Evolutionary conservation across 2,113 vertebrate genomes (phyloP).

Genomic region (Aegithalos caudatus): DNA sequence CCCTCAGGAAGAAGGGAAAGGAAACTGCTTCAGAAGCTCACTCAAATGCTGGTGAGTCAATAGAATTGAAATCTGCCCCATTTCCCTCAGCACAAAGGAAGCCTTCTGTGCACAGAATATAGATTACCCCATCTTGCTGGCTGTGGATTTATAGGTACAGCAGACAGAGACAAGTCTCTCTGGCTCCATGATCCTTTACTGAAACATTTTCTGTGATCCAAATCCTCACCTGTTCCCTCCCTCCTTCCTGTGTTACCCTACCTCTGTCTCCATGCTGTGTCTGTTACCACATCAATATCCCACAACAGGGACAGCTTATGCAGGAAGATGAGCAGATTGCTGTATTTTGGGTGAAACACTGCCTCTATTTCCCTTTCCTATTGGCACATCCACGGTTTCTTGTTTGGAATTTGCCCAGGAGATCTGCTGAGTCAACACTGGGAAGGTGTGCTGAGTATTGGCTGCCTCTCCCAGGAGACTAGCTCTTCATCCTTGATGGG

Average conservation of each 20-base stretch:
- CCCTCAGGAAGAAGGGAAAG: not conserved
- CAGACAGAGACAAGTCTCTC: not conserved
- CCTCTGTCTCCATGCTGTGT: not conserved
- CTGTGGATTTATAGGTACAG: not conserved
- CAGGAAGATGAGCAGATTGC: not conserved
- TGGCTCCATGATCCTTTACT: not conserved
- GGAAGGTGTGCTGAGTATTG: not conserved
- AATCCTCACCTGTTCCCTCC: not conserved
- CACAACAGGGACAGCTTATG: not conserved
- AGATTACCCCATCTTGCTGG: not conserved
- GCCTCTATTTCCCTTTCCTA: not conserved
- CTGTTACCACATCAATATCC: not conserved
- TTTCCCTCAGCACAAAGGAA: not conserved
- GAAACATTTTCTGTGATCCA: not conserved
- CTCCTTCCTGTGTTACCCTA: accelerated
- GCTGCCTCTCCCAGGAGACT: not conserved
- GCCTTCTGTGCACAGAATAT: not conserved
- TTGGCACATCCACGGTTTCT: accelerated
- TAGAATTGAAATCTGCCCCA: not conserved
- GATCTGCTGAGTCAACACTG: not conserved
- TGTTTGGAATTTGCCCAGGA: not conserved
- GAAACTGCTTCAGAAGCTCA: not conserved
- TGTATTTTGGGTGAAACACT: not conserved
- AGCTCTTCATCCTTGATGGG: not conserved
- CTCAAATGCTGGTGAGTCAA: not conserved